A percentile compares a stretch with the other conserved stretches of the same genome.
Evolutionary conservation across 2,888 invertebrate species (phyloP).

Genomic region (Yponomeuta evonymella): DNA sequence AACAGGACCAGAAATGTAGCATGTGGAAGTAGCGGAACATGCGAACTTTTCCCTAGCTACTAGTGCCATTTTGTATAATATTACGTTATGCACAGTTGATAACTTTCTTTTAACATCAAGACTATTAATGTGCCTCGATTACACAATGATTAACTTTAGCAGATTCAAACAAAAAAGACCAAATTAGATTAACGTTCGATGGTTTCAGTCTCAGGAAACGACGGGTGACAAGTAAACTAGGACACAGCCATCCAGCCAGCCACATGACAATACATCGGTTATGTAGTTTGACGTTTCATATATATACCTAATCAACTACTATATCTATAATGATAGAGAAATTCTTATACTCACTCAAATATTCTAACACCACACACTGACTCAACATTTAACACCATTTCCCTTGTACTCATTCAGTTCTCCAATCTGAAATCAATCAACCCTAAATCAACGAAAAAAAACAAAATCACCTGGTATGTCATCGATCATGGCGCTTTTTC

Average conservation of each 20-base stretch:
- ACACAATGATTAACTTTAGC: too few species aligned
- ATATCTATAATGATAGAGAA: not conserved
- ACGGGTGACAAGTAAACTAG: not conserved
- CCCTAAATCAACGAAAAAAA: slow-evolving; percentile 18
- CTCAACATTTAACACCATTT: too few species aligned
- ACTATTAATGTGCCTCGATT: too few species aligned
- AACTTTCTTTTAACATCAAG: too few species aligned
- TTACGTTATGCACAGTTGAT: too few species aligned
- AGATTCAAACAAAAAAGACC: not conserved
- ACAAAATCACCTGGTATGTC: slow-evolving; percentile 62
- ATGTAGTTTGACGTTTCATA: too few species aligned
- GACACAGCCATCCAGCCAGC: not conserved
- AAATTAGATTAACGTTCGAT: not conserved
- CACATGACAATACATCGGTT: not conserved
- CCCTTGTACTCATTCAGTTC: not conserved
- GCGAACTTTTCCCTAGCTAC: too few species aligned
- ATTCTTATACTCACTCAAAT: too few species aligned
- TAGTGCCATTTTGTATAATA: too few species aligned
- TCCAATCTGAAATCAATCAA: not conserved
- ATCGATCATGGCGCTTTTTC: slow-evolving; percentile 45
- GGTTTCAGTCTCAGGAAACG: not conserved
- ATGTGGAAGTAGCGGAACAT: too few species aligned
- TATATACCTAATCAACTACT: not conserved
- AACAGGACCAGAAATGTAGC: too few species aligned
- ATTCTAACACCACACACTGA: too few species aligned